These are phyloP conservation scores for Watsonalla cultraria DNA, from an alignment of 2,888 invertebrate genomes.

Conservation along the genomic window DNA sequence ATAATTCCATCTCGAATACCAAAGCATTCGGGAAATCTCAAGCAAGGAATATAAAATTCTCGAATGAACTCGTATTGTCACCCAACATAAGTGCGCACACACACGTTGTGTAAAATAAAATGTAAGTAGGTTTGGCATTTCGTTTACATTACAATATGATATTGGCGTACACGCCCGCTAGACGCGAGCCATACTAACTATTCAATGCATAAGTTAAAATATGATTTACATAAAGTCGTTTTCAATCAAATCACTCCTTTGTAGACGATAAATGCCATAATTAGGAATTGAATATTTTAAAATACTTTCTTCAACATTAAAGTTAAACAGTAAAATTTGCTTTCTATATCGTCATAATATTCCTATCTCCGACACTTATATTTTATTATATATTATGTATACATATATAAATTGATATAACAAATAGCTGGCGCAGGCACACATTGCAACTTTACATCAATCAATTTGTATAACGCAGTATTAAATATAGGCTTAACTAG, in stretches of 20 bases:
- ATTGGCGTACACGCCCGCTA: conserved; percentile 32
- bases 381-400: conserved; percentile 16
- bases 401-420: conserved; percentile 36
- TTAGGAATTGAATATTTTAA: conserved; percentile 72
- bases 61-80: conserved; percentile 47
- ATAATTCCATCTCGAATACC: too few species aligned
- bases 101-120: conserved; percentile 20
- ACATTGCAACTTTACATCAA: conserved; percentile 39
- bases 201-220: conserved; percentile 59
- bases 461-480: conserved; percentile 35
- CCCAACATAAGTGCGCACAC: conserved; percentile 48
- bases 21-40: too few species aligned
- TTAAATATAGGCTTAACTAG: conserved; percentile 46
- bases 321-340: conserved; percentile 36
- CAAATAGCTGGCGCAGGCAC: conserved; percentile 56
- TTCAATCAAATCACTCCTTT: conserved; percentile 69
- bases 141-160: conserved; percentile 32
- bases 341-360: conserved; percentile 34
- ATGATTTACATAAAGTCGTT: conserved; percentile 61
- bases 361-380: conserved; percentile 41
- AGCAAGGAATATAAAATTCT: conserved; percentile 1
- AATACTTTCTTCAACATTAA: conserved; percentile 43
- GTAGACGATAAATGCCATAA: conserved; percentile 75
- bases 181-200: conserved; percentile 21
- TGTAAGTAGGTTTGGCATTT: conserved; percentile 63